Percentiles rank a stretch among this genome's conserved stretches.
Conservation (phyloP, 2,113 vertebrate species). For the Podarcis raffonei region DNA sequence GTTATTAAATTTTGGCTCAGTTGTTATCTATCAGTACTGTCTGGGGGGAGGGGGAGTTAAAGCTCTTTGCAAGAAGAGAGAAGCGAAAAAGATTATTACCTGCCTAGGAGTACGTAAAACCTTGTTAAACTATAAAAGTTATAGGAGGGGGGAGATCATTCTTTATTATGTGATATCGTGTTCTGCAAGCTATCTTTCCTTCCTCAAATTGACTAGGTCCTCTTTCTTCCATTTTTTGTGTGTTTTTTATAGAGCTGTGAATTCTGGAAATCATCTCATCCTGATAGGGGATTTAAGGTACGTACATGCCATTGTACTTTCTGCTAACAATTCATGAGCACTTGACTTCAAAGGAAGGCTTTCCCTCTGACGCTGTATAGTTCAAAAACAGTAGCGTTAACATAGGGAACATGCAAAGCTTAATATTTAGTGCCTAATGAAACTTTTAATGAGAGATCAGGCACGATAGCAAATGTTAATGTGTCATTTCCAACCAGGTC, state of each 20-base stretch:
- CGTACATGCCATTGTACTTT: slow-evolving; percentile 33
- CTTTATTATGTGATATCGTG: slow-evolving; percentile 66
- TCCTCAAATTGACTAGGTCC: slow-evolving; percentile 47
- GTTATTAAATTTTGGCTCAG: slow-evolving; percentile 73
- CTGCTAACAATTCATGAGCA: slow-evolving; percentile 65
- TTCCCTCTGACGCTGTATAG: slow-evolving; percentile 36
- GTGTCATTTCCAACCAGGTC: slow-evolving; percentile 53
- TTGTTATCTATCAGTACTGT: slow-evolving; percentile 68
- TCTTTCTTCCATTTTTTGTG: slow-evolving; percentile 39
- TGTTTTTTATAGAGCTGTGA: slow-evolving; percentile 61
- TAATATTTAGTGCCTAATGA: slow-evolving; percentile 64
- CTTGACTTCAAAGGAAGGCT: slow-evolving; percentile 62
- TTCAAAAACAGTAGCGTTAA: slow-evolving; percentile 52
- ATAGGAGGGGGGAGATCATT: slow-evolving; percentile 45
- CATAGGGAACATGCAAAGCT: slow-evolving; percentile 56
- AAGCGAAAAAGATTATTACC: slow-evolving; percentile 66
- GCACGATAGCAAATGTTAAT: slow-evolving; percentile 54
- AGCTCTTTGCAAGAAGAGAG: slow-evolving; percentile 49
- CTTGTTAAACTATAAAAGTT: slow-evolving; percentile 60
- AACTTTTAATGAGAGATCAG: slow-evolving; percentile 61
- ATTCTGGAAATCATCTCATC: slow-evolving; percentile 56
- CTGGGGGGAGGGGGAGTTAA: slow-evolving; percentile 34
- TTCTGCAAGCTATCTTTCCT: slow-evolving; percentile 61
- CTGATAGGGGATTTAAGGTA: slow-evolving; percentile 63
- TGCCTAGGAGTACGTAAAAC: slow-evolving; percentile 65